A percentile compares a stretch with the other conserved stretches of the same genome.
phyloP scores from a whole-genome alignment of 2,797 vertebrate genomes.

The Myotis findleyi region DNA sequence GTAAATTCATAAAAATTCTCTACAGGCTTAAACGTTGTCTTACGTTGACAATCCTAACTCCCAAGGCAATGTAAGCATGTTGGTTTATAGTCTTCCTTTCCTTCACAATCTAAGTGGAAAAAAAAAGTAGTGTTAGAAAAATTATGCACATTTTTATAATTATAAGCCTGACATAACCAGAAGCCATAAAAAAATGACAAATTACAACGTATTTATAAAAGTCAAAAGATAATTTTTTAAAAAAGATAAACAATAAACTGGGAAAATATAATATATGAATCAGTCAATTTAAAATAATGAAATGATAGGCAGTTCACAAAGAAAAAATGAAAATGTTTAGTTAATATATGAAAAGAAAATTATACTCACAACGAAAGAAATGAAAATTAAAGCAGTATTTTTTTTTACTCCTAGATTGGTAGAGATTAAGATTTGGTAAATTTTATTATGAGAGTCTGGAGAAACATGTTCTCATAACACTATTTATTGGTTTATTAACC shows the following conservation, averaged over 20 bases:
- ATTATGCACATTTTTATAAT: constrained; percentile 13
- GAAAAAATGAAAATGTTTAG: not conserved
- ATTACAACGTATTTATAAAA: not conserved
- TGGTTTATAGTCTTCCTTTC: not conserved
- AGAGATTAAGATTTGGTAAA: constrained; percentile 5
- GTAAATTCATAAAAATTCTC: not conserved
- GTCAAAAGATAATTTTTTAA: not conserved
- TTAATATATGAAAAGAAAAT: not conserved
- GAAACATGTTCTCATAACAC: not conserved
- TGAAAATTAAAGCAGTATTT: not conserved
- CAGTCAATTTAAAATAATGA: not conserved
- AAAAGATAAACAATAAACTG: not conserved
- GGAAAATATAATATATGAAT: not conserved
- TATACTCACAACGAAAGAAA: not conserved
- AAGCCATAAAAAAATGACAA: constrained; percentile 9
- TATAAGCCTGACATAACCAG: not conserved
- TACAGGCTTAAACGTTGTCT: not conserved
- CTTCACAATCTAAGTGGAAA: not conserved
- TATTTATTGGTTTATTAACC: not conserved
- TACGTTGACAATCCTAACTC: not conserved
- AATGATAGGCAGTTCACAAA: not conserved
- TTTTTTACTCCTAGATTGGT: not conserved
- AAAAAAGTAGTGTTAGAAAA: not conserved
- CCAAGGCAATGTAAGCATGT: not conserved
- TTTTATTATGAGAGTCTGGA: not conserved